Base-by-base conservation (phyloP, 2,888 invertebrate genomes). In the Euclidia mi region DNA sequence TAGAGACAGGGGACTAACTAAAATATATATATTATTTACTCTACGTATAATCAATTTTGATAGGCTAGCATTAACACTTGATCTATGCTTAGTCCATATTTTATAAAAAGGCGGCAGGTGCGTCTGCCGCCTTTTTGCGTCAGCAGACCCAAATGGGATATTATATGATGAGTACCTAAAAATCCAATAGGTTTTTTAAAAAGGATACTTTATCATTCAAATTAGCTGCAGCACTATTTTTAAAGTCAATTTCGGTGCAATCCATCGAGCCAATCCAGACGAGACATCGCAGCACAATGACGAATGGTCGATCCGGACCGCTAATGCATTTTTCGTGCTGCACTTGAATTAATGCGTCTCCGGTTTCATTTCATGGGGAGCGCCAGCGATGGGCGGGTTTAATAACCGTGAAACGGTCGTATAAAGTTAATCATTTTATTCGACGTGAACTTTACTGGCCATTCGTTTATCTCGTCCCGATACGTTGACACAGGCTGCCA, bases 251-350 rank as follows among this genome's bases (percentile, higher is more conserved):
- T 66, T 47, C 46, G 49, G 41, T 42, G 44, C 11, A 56, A 44
- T 51, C 45, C 52, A 49, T 44, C 48, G 56, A 72, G 44, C 66
- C 49, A 62, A 53, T 66, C 42, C 45, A 40, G 61, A 57, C 59
- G 58, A 66, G 71, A 74, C 68, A 74, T 71, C 71, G 65, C 79
- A 82, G 87, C 87, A 88, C 90, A 89, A 84, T 90, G 91, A 93
- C 83, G 84, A 89, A 93, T 90, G 85, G 82, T 67, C 82, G 75
- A 76, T 72, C 71, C 67, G 74, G 51, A 65, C 76, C 75, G 72
- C 88, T 94, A 94, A 94, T 94, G 94, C 94, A 94, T 92, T 94
- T 94, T 93, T 92, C 94, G 90, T 94, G 94, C 92, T 93, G 92
- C 94, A 92, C 92, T 94, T 91, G 94, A 92, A 91, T 93, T 92